Evolutionary conservation across 2,888 invertebrate genomes (phyloP), one percentile per base, ranked within the genome.

Genomic region (Drosophila ezoana): DNA sequence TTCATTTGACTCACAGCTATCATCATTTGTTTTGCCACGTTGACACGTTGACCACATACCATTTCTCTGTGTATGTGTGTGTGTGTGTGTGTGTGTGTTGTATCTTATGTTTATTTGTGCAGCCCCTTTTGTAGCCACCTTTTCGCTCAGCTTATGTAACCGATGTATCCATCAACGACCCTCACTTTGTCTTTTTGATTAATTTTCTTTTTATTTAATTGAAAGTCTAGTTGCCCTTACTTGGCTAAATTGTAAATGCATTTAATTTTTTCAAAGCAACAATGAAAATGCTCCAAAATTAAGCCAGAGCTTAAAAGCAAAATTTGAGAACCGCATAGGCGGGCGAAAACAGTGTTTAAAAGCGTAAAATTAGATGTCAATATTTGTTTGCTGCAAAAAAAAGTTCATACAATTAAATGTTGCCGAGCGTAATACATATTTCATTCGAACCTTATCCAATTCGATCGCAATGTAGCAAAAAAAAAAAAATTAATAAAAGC

Each of bases 11-110:
- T 82, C 72, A 44, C 44, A 77, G 82, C 72, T 81, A 84, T 78
- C 87, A 84, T 84, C 83, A 83, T 88, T 84, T 84, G 81, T 84
- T 87, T 81, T 87, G 82, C 61, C 86, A 74, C 81, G 80, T 72
- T 87, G 81, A 87, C 82, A 84, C 74, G 62, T 78, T 78, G 75
- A 75, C 75, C 79, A 78, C 74, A 69, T 78, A 57, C 52, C 78
- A 60, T 40, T 35, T 57, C 28, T 54, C 16, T 48, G 28, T 44
- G 18, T 41, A 6, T 9, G 44, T 58, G 20, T 38, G 62, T 53
- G 52, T 48, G 59, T 58, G n/a, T 9, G 44, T 58, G 20, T 38
- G 62, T 53, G 52, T 48, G 59, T 58, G n/a, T 49, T 48, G n/a
- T 68, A 49, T 72, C 62, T 73, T 57, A 67, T 77, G 84, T 59